These are phyloP conservation scores for Luperina nickerlii DNA, from an alignment of 2,888 invertebrate species.

Conservation along the genomic window DNA sequence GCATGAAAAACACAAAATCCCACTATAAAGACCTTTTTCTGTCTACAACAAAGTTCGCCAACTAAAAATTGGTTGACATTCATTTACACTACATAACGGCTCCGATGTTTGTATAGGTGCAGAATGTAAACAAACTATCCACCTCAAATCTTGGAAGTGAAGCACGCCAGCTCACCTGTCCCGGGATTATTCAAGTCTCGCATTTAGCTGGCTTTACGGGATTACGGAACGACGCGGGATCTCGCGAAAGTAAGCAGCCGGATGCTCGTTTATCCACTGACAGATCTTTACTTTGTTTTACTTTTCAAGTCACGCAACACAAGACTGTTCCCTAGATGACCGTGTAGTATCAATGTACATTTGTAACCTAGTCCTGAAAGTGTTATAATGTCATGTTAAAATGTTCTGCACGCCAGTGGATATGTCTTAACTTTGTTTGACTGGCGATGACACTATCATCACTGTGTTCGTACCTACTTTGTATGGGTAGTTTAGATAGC, in stretches of 20 bases:
- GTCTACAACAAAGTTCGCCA: constrained; percentile 30
- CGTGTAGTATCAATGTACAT: constrained; percentile 34
- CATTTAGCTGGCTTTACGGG: constrained; percentile 76
- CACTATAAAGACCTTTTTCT: background rate
- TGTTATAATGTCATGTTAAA: constrained; percentile 2
- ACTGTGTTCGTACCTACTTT: background rate
- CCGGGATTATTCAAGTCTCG: constrained; percentile 72
- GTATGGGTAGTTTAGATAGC: too few relatives aligned
- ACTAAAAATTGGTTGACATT: constrained; percentile 50
- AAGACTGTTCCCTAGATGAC: constrained; percentile 60
- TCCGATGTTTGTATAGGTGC: constrained; percentile 42
- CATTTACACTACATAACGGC: constrained; percentile 52
- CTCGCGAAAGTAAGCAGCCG: constrained; percentile 74
- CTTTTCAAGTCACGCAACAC: constrained; percentile 73
- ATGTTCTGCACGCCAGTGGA: background rate
- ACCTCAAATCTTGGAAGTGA: constrained; percentile 67
- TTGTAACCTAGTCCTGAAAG: constrained; percentile 34
- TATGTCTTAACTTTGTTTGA: constrained; percentile 3
- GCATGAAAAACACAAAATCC: background rate
- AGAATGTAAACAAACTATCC: constrained; percentile 71
- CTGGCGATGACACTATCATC: background rate
- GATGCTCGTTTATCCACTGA: constrained; percentile 76
- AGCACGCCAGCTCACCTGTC: constrained; percentile 73
- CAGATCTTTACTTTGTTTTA: constrained; percentile 75
- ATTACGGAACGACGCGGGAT: constrained; percentile 72